These are phyloP conservation scores for Cromileptes altivelis DNA, from an alignment of 2,113 vertebrate genomes.

Conservation along the genomic window DNA sequence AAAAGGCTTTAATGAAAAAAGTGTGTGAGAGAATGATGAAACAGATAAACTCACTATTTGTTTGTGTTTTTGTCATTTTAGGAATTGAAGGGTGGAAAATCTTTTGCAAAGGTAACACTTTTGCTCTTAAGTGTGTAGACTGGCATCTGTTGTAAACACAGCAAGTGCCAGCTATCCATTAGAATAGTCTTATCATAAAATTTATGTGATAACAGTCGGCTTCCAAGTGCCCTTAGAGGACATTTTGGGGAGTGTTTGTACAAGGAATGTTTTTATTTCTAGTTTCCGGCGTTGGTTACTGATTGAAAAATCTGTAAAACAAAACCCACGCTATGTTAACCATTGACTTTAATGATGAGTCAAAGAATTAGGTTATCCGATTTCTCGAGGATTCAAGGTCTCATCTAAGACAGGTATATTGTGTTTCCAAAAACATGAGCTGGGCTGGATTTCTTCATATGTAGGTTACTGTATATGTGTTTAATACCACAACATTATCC, in stretches of 20 bases:
- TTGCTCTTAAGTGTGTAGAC: slow-evolving; percentile 38
- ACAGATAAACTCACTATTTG: not conserved
- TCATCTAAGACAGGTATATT: not conserved
- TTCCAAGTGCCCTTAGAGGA: slow-evolving; percentile 16
- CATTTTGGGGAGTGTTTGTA: not conserved
- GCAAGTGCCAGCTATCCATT: not conserved
- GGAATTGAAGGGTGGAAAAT: slow-evolving; percentile 97
- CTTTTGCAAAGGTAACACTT: slow-evolving; percentile 93
- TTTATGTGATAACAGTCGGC: not conserved
- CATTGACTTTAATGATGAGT: slow-evolving; percentile 48
- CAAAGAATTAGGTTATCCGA: slow-evolving; percentile 17
- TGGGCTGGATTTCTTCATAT: not conserved
- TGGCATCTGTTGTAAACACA: slow-evolving; percentile 70
- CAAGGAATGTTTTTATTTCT: slow-evolving; percentile 32
- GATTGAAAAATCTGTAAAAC: slow-evolving; percentile 54
- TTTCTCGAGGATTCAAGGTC: slow-evolving; percentile 11
- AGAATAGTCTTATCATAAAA: slow-evolving; percentile 45
- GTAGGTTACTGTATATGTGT: not conserved
- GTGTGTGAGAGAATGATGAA: not conserved
- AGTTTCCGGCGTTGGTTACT: slow-evolving; percentile 55
- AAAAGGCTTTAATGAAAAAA: not conserved
- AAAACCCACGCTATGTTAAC: slow-evolving; percentile 47
- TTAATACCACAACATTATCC: not conserved
- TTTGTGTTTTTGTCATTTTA: slow-evolving; percentile 75
- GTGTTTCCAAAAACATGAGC: slow-evolving; percentile 7